phyloP scores from a whole-genome alignment of 1,140 invertebrate genomes.

The Zophobas morio region DNA sequence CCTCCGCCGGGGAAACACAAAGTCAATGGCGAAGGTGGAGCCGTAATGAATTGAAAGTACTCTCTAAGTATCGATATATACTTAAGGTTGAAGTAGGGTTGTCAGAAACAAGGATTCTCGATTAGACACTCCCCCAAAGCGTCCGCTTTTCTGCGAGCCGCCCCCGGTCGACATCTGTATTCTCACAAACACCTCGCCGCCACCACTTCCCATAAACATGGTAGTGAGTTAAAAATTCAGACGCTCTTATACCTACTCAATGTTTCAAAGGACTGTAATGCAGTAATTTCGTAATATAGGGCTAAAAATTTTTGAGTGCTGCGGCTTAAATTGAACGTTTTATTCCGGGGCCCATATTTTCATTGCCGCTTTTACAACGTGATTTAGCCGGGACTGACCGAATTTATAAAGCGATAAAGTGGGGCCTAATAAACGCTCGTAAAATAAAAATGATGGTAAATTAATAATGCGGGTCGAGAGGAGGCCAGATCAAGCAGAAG shows the following conservation, averaged over 20 bases:
- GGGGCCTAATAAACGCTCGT: background rate
- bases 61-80: constrained; percentile 60
- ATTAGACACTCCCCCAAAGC: constrained; percentile 55
- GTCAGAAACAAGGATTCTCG: constrained; percentile 62
- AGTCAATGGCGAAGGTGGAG: constrained; percentile 42
- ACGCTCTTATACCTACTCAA: constrained; percentile 42
- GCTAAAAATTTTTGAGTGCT: constrained; percentile 24
- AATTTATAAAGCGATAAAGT: constrained; percentile 6
- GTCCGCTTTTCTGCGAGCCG: constrained; percentile 26
- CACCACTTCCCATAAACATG: constrained; percentile 33
- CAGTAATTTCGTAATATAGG: constrained; percentile 30
- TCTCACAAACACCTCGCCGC: constrained; percentile 44
- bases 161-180: constrained; percentile 43
- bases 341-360: constrained; percentile 21
- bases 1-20: constrained; percentile 16
- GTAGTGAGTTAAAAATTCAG: constrained; percentile 39
- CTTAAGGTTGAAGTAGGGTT: constrained; percentile 57
- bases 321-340: constrained; percentile 29
- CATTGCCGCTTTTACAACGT: constrained; percentile 21
- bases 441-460: background rate
- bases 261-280: constrained; percentile 38
- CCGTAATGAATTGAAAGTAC: constrained; percentile 61
- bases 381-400: constrained; percentile 14
- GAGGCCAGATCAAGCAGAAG: too few relatives aligned
- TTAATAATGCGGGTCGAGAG: too few relatives aligned